Evolutionary conservation across 2,113 vertebrate genomes (phyloP).

Genomic region (Tupaia chinensis): DNA sequence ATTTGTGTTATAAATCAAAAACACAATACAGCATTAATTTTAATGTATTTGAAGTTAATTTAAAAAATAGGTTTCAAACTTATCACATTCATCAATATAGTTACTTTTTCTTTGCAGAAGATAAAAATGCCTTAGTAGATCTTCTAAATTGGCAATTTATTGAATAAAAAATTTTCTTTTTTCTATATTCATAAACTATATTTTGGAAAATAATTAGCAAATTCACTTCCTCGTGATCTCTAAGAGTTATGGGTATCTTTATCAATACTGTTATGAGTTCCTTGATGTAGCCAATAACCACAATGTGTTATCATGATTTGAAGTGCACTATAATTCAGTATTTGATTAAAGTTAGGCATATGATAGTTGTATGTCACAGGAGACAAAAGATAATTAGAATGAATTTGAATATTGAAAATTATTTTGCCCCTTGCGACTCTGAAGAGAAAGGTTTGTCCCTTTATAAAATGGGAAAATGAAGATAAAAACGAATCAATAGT

Average conservation of each 20-base stretch:
- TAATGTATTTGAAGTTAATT: neutral
- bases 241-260: neutral
- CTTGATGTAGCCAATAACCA: neutral
- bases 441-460: neutral
- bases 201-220: neutral
- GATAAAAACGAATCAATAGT: neutral
- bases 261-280: neutral
- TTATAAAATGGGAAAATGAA: neutral
- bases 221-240: neutral
- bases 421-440: neutral
- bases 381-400: neutral
- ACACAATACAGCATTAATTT: neutral
- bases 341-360: neutral
- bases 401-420: neutral
- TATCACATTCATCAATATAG: neutral
- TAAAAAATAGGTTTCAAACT: neutral
- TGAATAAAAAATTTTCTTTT: neutral
- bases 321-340: neutral
- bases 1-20: neutral
- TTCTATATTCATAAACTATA: neutral
- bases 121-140: neutral
- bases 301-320: neutral
- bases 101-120: neutral
- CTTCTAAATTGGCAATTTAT: neutral
- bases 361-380: neutral